Conservation (phyloP, 2,888 invertebrate genomes). For the Lasius platythorax region DNA sequence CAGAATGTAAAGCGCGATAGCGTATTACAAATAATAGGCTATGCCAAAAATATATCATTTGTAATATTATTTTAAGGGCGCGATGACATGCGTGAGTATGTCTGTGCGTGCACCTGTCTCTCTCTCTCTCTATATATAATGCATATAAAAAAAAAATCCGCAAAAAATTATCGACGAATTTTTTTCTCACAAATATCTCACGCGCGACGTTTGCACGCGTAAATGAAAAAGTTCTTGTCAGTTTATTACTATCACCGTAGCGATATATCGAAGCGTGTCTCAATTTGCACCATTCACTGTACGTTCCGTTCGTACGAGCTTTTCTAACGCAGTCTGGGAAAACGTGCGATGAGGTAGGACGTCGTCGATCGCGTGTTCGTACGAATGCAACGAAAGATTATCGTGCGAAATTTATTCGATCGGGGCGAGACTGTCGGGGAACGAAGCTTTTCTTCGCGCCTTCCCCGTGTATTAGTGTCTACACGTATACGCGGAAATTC, state of each 20-base stretch:
- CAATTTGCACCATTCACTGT: slow-evolving; percentile 43
- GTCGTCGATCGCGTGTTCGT: not conserved
- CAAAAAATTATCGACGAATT: not conserved
- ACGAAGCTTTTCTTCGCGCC: slow-evolving; percentile 6
- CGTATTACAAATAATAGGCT: not conserved
- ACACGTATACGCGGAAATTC: slow-evolving; percentile 2
- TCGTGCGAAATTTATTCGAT: slow-evolving; percentile 61
- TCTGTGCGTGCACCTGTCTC: not conserved
- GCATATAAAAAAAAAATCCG: not conserved
- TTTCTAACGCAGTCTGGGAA: slow-evolving; percentile 12
- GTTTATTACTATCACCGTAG: slow-evolving; percentile 30
- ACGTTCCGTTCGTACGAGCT: slow-evolving; percentile 2
- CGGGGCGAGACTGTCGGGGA: slow-evolving; percentile 29
- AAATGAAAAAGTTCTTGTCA: slow-evolving; percentile 35
- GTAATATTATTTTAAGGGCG: slow-evolving; percentile 23
- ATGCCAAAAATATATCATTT: not conserved
- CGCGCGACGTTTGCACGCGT: slow-evolving; percentile 7
- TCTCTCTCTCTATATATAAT: not conserved
- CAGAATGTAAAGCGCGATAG: not conserved
- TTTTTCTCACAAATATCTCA: slow-evolving; percentile 11
- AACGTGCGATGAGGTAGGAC: slow-evolving; percentile 22
- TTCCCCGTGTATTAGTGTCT: not conserved
- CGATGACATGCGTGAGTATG: not conserved
- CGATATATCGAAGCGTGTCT: slow-evolving; percentile 28
- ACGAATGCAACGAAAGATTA: slow-evolving; percentile 53